phyloP scores from a whole-genome alignment of 2,888 invertebrate species.

The Galerucella nymphaeae region DNA sequence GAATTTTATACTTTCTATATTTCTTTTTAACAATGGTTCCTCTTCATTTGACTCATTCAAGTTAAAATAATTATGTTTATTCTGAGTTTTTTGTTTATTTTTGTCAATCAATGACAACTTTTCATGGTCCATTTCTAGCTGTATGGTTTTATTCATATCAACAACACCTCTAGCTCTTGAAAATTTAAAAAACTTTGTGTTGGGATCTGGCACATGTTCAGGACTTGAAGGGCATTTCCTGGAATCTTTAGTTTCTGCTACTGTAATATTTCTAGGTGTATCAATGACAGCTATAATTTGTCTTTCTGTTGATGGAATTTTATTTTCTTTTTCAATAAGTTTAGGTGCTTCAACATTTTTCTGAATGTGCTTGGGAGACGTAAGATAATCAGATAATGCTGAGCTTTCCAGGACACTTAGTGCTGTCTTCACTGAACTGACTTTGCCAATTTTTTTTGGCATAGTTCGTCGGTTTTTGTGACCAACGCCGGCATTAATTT shows the following conservation, averaged over 20 bases:
- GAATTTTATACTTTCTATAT: slow-evolving; percentile 58
- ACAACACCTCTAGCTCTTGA: slow-evolving; percentile 57
- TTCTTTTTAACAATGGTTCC: slow-evolving; percentile 46
- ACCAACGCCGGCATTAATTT: slow-evolving; percentile 75
- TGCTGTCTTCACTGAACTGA: slow-evolving; percentile 51
- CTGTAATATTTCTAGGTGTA: slow-evolving; percentile 20
- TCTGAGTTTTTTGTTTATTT: slow-evolving; percentile 25
- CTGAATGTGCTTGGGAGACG: slow-evolving; percentile 47
- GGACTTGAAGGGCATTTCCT: slow-evolving; percentile 37
- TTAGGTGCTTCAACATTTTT: slow-evolving; percentile 30
- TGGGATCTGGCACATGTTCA: slow-evolving; percentile 46
- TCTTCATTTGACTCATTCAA: slow-evolving; percentile 58
- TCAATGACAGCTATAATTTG: slow-evolving; percentile 18
- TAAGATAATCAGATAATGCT: slow-evolving; percentile 49
- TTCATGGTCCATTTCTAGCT: slow-evolving; percentile 60
- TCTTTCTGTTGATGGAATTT: slow-evolving; percentile 33
- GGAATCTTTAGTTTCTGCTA: slow-evolving; percentile 26
- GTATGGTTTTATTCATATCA: slow-evolving; percentile 62
- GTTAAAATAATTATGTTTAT: slow-evolving; percentile 59
- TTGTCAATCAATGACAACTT: slow-evolving; percentile 54
- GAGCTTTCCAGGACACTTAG: slow-evolving; percentile 53
- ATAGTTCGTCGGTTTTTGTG: slow-evolving; percentile 75
- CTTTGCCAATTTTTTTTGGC: slow-evolving; percentile 58
- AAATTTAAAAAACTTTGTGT: slow-evolving; percentile 65
- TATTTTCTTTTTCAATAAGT: slow-evolving; percentile 42